Conservation (phyloP, 2,888 invertebrate genomes). For the Mesorhabditis belari region DNA sequence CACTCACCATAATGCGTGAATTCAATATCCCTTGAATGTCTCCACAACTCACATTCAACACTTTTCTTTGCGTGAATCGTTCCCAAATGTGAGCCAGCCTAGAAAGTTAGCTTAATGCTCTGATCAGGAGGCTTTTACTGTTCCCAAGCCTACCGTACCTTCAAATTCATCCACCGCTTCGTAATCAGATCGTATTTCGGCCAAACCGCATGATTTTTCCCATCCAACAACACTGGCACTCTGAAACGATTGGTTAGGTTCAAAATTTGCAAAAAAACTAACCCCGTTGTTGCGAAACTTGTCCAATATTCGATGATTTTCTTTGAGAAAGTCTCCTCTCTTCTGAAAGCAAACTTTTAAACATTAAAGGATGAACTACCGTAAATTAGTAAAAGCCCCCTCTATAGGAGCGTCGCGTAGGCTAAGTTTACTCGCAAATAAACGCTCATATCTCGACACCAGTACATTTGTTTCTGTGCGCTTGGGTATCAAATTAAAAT, state of each 20-base stretch:
- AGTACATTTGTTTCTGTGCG: too few relatives aligned
- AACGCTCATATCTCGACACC: too few relatives aligned
- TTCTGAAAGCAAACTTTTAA: too few relatives aligned
- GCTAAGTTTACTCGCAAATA: too few relatives aligned
- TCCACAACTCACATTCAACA: constrained; percentile 42
- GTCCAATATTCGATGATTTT: constrained; percentile 49
- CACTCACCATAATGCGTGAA: constrained; percentile 39
- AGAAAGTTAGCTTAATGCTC: too few relatives aligned
- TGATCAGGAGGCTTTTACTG: neutral
- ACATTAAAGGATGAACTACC: too few relatives aligned
- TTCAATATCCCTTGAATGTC: constrained; percentile 42
- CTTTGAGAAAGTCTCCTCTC: constrained; percentile 30
- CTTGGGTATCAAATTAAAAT: too few relatives aligned
- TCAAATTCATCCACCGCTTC: constrained; percentile 36
- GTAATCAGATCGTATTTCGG: constrained; percentile 27
- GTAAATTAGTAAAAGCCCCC: too few relatives aligned
- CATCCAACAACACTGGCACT: constrained; percentile 7
- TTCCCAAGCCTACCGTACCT: constrained; percentile 3
- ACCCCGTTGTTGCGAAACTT: constrained; percentile 42
- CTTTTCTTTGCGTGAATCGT: constrained; percentile 36
- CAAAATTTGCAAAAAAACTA: neutral
- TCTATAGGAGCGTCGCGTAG: too few relatives aligned
- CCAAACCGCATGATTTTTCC: constrained; percentile 14
- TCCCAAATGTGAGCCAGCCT: constrained; percentile 3
- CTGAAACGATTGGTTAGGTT: too few relatives aligned